Evolutionary conservation across 2,797 vertebrate species (phyloP).

Genomic region (Micromesistius poutassou): DNA sequence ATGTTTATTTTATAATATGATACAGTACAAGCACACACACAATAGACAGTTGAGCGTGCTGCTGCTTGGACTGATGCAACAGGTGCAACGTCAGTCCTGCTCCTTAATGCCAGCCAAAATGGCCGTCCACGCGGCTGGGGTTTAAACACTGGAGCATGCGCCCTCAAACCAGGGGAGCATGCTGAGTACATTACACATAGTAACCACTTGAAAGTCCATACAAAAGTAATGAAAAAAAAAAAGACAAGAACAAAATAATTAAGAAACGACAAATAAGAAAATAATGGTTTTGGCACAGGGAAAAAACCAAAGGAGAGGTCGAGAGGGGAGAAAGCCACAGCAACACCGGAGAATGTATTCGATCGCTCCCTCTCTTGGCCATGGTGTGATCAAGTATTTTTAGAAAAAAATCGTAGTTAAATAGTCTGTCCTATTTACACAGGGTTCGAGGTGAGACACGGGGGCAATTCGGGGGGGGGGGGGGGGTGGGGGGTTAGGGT

Average conservation of each 20-base stretch:
- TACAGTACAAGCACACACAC: slow-evolving; percentile 65
- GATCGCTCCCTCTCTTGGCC: slow-evolving; percentile 22
- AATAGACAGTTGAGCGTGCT: slow-evolving; percentile 43
- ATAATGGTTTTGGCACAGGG: slow-evolving; percentile 47
- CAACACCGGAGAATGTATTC: slow-evolving; percentile 57
- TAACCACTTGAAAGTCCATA: slow-evolving; percentile 49
- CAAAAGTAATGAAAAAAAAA: slow-evolving; percentile 16
- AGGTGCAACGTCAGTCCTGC: slow-evolving; percentile 27
- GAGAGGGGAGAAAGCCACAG: slow-evolving; percentile 49
- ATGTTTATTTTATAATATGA: slow-evolving; percentile 63
- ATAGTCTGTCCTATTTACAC: slow-evolving; percentile 60
- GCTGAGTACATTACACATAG: slow-evolving; percentile 57
- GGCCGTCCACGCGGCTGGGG: slow-evolving; percentile 29
- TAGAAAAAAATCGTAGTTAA: slow-evolving; percentile 32
- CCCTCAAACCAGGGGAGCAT: slow-evolving; percentile 56
- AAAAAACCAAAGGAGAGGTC: slow-evolving; percentile 15
- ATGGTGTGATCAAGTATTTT: slow-evolving; percentile 29
- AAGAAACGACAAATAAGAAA: slow-evolving; percentile 13
- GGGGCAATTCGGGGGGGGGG: slow-evolving; percentile 12
- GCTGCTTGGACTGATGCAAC: slow-evolving; percentile 29
- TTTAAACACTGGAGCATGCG: slow-evolving; percentile 46
- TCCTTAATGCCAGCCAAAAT: slow-evolving; percentile 29
- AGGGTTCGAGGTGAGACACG: slow-evolving; percentile 17
- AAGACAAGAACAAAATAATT: slow-evolving; percentile 6
- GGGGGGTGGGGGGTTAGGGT: slow-evolving; percentile 16